phyloP scores from a whole-genome alignment of 64 coral and sea anemone genomes.

The Anthopleura sola region DNA sequence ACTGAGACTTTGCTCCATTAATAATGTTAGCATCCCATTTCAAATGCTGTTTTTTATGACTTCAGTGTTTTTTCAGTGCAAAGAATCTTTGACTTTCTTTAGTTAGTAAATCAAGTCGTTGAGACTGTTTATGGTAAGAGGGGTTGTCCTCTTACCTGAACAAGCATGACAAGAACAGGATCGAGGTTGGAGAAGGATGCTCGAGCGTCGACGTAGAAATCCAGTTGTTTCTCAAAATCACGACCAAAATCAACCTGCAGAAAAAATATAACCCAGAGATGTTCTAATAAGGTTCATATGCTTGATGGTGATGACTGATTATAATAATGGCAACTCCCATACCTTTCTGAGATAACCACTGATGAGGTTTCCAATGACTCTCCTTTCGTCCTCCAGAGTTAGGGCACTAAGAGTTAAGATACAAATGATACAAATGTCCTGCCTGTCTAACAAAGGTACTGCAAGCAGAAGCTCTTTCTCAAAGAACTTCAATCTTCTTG shows the following conservation, averaged over 20 bases:
- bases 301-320: background rate
- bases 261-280: background rate
- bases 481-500: too few relatives aligned
- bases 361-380: constrained; percentile 69
- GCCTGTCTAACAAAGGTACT: too few relatives aligned
- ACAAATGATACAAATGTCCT: background rate
- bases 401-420: constrained; percentile 50
- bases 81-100: too few relatives aligned
- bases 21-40: too few relatives aligned
- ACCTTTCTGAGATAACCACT: constrained; percentile 90
- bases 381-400: constrained; percentile 74
- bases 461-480: too few relatives aligned
- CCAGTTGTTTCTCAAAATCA: constrained; percentile 97
- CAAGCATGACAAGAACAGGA: constrained; percentile 76
- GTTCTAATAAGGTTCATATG: background rate
- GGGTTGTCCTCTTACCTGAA: constrained; percentile 44
- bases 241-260: constrained; percentile 86
- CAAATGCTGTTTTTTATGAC: too few relatives aligned
- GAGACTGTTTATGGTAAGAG: too few relatives aligned
- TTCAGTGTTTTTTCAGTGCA: too few relatives aligned
- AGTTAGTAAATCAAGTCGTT: too few relatives aligned
- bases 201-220: constrained; percentile 90
- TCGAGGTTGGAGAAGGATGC: constrained; percentile 95
- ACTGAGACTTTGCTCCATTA: too few relatives aligned
- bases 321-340: background rate